Evolutionary conservation across 2,888 invertebrate species (phyloP).

Genomic region (Piscicola geometra): DNA sequence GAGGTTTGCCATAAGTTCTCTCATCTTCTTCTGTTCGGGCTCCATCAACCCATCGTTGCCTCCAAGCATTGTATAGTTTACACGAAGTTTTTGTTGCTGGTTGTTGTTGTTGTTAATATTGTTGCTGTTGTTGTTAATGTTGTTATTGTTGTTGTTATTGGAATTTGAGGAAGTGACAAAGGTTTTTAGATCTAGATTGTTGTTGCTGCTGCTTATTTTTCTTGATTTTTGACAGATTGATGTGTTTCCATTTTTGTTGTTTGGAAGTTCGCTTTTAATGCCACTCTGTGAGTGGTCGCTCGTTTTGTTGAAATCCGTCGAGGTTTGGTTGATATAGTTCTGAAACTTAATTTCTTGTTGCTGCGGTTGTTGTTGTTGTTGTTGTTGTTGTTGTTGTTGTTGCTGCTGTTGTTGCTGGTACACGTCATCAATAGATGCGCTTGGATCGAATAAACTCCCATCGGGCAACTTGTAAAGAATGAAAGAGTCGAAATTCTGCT

Average conservation of each 20-base stretch:
- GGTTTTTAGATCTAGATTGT: conserved; percentile 1
- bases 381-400: not conserved
- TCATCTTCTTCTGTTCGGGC: not conserved
- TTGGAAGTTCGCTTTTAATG: not conserved
- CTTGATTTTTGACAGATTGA: no score
- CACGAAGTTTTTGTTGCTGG: not conserved
- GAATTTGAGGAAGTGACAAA: not conserved
- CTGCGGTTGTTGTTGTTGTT: not conserved
- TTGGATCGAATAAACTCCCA: conserved; percentile 5
- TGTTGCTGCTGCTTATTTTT: not conserved
- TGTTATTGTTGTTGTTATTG: not conserved
- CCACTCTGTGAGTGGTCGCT: not conserved
- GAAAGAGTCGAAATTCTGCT: not conserved
- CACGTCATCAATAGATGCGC: not conserved
- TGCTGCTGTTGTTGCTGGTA: not conserved
- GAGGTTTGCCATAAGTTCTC: not conserved
- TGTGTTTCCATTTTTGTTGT: not conserved
- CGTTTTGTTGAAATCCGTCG: not conserved
- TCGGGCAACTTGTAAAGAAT: conserved; percentile 1
- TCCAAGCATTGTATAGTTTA: not conserved
- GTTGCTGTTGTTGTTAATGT: not conserved
- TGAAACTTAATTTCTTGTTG: not conserved
- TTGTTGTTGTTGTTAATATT: not conserved
- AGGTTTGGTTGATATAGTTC: not conserved
- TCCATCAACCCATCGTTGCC: not conserved